Base-by-base conservation (phyloP, 2,113 vertebrate genomes). In the Neogale vison region DNA sequence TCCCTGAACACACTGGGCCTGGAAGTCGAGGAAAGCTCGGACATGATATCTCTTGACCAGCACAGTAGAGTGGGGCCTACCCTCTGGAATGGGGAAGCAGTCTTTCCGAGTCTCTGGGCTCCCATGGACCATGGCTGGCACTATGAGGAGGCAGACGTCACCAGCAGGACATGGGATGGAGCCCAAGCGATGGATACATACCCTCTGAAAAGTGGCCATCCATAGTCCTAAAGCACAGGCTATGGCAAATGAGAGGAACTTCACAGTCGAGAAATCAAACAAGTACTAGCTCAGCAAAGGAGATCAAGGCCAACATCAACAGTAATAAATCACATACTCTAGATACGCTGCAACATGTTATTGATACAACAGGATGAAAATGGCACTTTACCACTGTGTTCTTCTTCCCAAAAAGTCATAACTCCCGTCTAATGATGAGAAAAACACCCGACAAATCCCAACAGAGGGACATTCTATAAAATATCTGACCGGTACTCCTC, bases 1-100 rank as follows among this genome's bases (percentile, higher is more conserved):
- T 50, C 50, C 59, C 55, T 6, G 4, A 6, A 63, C 80, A 81
- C 45, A 24, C 4, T 26, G 47, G 50, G 14, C 39, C 34, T 69
- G 34, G 87, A 55, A 57, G 81, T 39, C 45, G 36, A 88, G 36
- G 21, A 63, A 83, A 9, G 10, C n/a, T 20, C 50, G 20, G 29
- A 36, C 34, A 36, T 0, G 13, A n/a, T n/a, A 72, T 26, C 23
- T 14, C 26, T 0, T 39, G 59, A 21, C 18, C 36, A 7, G 31
- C 0, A 17, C 34, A 31, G 50, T 17, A 71, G 42, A 50, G 50
- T 0, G 4, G n/a, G 26, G 21, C 34, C 55, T 6, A 36, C n/a
- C 36, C 31, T 55, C 34, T 45, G 47, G 47, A 79, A 86, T 1
- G 23, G 23, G 29, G 26, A 74, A 79, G 15, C 11, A 23, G 69